phyloP scores from a whole-genome alignment of 53 echinoderm and acorn worm genomes.

The Arbacia lixula region DNA sequence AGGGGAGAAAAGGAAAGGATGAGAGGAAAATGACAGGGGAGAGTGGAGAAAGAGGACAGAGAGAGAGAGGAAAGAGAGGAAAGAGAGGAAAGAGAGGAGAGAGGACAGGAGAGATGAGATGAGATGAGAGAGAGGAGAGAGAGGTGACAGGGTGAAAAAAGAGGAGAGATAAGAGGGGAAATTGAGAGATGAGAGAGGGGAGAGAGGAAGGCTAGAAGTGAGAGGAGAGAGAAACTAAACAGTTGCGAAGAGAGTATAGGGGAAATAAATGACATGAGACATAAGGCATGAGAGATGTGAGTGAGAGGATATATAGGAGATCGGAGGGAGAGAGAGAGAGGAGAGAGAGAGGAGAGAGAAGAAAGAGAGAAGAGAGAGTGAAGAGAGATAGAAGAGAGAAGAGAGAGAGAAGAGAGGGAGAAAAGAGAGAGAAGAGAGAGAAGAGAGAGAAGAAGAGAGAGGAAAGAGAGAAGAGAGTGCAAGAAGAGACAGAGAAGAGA shows the following conservation, averaged over 20 bases:
- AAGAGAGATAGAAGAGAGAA: not conserved
- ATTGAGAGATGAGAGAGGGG: not conserved
- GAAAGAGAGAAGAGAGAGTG: not conserved
- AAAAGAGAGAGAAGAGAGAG: not conserved
- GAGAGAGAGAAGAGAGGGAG: not conserved
- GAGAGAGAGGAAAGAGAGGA: not conserved
- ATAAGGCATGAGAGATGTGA: too few species aligned
- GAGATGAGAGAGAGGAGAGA: not conserved
- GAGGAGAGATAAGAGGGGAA: not conserved
- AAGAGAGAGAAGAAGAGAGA: not conserved
- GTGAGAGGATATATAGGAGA: not conserved
- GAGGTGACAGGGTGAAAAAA: not conserved
- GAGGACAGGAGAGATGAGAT: not conserved
- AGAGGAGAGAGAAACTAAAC: too few species aligned
- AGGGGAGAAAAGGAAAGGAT: not conserved
- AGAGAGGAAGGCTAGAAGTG: too few species aligned
- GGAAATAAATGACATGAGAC: too few species aligned
- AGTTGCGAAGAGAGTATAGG: not conserved
- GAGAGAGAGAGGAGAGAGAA: not conserved
- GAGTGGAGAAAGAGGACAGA: slow-evolving; percentile 3
- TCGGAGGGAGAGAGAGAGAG: not conserved
- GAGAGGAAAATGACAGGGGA: not conserved
- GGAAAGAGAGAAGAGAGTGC: not conserved
- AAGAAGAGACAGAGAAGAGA: not conserved
- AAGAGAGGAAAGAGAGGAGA: not conserved